Percentiles rank a stretch among this genome's conserved stretches.
Conservation (phyloP, 2,113 vertebrate species). For the Ivindomyrus marchei region DNA sequence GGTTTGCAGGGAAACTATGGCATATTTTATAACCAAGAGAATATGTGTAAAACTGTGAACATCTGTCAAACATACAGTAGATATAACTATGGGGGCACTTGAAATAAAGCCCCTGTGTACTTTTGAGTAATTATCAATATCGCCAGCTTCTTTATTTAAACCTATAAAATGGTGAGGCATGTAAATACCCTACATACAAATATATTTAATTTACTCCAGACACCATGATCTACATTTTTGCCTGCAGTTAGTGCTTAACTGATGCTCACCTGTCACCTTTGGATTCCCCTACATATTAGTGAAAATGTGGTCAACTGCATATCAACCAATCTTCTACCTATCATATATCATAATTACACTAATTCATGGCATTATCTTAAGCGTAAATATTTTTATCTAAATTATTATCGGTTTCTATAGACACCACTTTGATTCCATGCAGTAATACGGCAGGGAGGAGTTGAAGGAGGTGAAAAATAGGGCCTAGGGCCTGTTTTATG, state of each 20-base stretch:
- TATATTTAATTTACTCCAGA: no score
- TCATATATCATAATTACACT: neutral
- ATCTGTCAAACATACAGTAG: no score
- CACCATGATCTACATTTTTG: no score
- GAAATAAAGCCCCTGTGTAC: neutral
- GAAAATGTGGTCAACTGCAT: no score
- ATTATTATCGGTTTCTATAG: slow-evolving; percentile 55
- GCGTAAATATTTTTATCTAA: slow-evolving; percentile 47
- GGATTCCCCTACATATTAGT: no score
- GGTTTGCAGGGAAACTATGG: neutral
- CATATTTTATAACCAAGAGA: neutral
- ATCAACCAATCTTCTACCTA: neutral
- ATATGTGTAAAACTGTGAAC: neutral
- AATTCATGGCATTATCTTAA: neutral
- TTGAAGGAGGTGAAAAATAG: neutral
- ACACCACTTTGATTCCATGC: slow-evolving; percentile 54
- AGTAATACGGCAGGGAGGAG: neutral
- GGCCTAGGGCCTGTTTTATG: neutral
- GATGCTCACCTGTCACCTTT: no score
- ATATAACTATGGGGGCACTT: no score
- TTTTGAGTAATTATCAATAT: neutral
- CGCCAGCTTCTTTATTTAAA: neutral
- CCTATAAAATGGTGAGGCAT: neutral
- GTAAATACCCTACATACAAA: neutral
- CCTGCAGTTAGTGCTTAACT: no score